Evolutionary conservation across 1,140 invertebrate species (phyloP).

Genomic region (Mamestra configurata): DNA sequence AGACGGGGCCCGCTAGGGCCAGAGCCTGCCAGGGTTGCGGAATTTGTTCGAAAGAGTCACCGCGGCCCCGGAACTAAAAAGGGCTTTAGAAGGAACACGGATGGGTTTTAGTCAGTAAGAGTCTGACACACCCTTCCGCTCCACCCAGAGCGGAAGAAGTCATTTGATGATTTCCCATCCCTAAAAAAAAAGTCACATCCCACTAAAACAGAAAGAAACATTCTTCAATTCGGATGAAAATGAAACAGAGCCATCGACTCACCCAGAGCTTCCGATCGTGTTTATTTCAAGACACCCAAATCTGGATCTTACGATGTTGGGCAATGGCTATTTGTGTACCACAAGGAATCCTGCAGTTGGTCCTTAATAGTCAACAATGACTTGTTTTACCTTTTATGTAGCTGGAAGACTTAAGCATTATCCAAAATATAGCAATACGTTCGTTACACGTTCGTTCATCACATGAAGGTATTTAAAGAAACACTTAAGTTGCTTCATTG

Average conservation of each 20-base stretch:
- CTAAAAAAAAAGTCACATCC: too few species aligned
- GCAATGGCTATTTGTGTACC: constrained; percentile 2
- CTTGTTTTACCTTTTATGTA: neutral
- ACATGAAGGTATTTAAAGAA: neutral
- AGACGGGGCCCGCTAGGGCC: too few species aligned
- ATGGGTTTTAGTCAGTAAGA: too few species aligned
- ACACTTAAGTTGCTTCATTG: neutral
- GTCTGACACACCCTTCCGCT: too few species aligned
- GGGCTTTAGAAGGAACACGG: too few species aligned
- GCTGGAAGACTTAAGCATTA: neutral
- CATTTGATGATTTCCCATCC: too few species aligned
- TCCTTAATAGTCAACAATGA: neutral
- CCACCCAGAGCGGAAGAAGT: too few species aligned
- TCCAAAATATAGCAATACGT: neutral
- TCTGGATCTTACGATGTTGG: neutral
- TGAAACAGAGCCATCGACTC: neutral
- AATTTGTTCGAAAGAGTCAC: too few species aligned
- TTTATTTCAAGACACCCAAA: constrained; percentile 8
- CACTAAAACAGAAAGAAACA: too few species aligned
- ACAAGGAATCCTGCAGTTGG: neutral
- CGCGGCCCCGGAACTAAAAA: too few species aligned
- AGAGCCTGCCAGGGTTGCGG: too few species aligned
- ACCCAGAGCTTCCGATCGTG: neutral
- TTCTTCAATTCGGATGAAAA: neutral
- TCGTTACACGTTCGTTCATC: neutral